Conservation (phyloP, 1,140 invertebrate genomes). For the Oedothorax gibbosus region DNA sequence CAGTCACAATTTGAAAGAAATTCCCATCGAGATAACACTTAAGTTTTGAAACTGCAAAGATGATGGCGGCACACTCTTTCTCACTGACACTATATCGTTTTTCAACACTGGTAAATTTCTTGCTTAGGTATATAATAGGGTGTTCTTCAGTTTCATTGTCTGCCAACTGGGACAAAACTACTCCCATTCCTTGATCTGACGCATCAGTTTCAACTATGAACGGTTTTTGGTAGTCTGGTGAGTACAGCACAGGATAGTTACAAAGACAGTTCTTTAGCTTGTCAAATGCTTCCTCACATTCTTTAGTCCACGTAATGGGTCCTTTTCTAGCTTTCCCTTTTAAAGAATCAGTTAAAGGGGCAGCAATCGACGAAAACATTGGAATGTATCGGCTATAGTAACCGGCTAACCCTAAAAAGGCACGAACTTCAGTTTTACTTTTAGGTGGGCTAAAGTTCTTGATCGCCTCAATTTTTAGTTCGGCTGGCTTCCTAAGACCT, state of each 20-base stretch:
- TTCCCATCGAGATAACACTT: background rate
- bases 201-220: background rate
- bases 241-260: too few relatives aligned
- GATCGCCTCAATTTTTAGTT: conserved; percentile 5
- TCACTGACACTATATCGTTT: background rate
- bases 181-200: background rate
- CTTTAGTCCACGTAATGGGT: background rate
- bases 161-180: background rate
- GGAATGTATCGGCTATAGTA: background rate
- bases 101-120: background rate
- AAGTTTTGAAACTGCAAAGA: background rate
- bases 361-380: background rate
- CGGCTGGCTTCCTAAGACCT: background rate
- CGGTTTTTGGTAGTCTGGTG: too few relatives aligned
- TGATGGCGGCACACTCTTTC: background rate
- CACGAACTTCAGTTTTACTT: conserved; percentile 2
- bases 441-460: background rate
- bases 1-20: background rate
- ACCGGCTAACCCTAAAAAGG: conserved; percentile 9
- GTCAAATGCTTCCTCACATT: background rate
- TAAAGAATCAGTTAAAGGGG: background rate
- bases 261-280: too few relatives aligned
- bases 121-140: background rate
- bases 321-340: background rate
- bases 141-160: background rate